Evolutionary conservation across 1,140 invertebrate genomes (phyloP).

Genomic region (Ladona fulva): DNA sequence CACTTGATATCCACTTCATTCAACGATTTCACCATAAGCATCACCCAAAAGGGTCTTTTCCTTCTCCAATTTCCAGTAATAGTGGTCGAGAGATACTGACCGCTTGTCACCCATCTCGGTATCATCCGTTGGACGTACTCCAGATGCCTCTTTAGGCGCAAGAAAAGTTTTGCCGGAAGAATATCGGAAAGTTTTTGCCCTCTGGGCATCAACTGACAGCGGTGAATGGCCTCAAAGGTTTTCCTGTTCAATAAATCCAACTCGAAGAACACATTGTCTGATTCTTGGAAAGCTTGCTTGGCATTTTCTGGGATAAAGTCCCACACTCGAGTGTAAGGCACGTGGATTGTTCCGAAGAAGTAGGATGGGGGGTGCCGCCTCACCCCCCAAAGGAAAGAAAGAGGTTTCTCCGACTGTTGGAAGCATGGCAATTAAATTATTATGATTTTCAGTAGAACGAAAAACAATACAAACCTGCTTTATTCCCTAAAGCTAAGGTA

Average conservation of each 20-base stretch:
- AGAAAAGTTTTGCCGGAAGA: constrained; percentile 39
- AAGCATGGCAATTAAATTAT: background rate
- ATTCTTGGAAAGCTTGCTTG: constrained; percentile 40
- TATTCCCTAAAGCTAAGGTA: too few species aligned
- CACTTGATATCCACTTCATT: constrained; percentile 44
- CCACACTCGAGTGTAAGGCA: constrained; percentile 49
- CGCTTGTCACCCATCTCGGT: constrained; percentile 40
- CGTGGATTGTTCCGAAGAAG: constrained; percentile 51
- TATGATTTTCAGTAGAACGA: too few species aligned
- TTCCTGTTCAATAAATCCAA: constrained; percentile 43
- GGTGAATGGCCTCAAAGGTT: constrained; percentile 39
- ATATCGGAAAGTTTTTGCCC: constrained; percentile 38
- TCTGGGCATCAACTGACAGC: constrained; percentile 43
- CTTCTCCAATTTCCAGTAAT: constrained; percentile 46
- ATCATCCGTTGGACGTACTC: constrained; percentile 41
- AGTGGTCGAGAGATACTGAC: constrained; percentile 44
- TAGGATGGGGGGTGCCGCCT: constrained; percentile 40
- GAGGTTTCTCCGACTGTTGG: constrained; percentile 15
- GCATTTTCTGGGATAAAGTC: constrained; percentile 43
- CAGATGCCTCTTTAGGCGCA: constrained; percentile 40
- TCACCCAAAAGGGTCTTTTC: constrained; percentile 47
- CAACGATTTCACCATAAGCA: constrained; percentile 47
- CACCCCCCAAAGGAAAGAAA: constrained; percentile 31
- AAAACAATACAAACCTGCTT: too few species aligned
- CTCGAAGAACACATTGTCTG: constrained; percentile 45